Conservation (phyloP, 2,113 vertebrate genomes). For the Nothocercus nigrocapillus region DNA sequence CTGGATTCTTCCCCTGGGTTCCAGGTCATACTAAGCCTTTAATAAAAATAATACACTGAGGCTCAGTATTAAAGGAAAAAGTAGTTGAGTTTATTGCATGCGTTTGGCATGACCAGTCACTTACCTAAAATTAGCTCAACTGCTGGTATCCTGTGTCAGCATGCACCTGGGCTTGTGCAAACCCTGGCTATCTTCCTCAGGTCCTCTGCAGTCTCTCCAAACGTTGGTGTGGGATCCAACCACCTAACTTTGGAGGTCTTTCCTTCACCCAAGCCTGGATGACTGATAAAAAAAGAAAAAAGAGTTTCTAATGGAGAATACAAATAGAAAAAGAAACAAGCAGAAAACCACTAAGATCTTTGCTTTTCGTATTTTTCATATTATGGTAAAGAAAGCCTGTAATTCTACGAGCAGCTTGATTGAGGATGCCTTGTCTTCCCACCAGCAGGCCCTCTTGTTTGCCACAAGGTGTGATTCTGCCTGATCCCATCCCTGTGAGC, state of each 20-base stretch:
- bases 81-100: background rate
- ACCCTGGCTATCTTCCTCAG: background rate
- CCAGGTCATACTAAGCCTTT: constrained; percentile 1
- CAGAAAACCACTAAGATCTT: background rate
- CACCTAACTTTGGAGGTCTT: background rate
- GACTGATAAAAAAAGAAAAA: background rate
- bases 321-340: background rate
- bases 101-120: background rate
- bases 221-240: background rate
- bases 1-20: constrained; percentile 21
- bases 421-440: background rate
- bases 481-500: background rate
- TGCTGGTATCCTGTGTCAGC: background rate
- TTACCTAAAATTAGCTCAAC: background rate
- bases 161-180: background rate
- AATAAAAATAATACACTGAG: constrained; percentile 34
- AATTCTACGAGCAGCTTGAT: background rate
- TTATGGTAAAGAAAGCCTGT: background rate
- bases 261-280: background rate
- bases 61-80: constrained; percentile 6
- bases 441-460: background rate
- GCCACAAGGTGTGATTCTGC: background rate
- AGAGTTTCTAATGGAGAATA: background rate
- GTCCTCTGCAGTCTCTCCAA: background rate
- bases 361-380: fast-evolving